These are phyloP conservation scores for Metellina segmentata DNA, from an alignment of 2,888 invertebrate genomes.

Conservation along the genomic window DNA sequence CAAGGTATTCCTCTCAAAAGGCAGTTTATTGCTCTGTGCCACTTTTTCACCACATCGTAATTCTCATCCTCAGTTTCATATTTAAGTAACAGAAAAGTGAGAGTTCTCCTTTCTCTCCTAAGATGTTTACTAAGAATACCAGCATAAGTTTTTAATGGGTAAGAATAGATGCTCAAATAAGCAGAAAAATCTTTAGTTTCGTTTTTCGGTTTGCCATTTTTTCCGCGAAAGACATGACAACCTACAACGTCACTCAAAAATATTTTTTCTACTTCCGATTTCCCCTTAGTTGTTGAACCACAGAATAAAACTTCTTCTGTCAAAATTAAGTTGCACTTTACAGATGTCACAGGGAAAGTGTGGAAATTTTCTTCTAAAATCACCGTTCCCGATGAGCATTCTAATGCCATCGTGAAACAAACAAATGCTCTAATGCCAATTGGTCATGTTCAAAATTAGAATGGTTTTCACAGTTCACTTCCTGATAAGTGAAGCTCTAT, in stretches of 20 bases:
- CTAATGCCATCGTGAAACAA: conserved; percentile 54
- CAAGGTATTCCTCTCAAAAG: conserved; percentile 55
- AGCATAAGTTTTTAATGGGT: conserved; percentile 62
- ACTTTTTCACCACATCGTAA: conserved; percentile 52
- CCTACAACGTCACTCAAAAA: conserved; percentile 60
- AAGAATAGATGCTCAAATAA: conserved; percentile 71
- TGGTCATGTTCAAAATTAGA: conserved; percentile 38
- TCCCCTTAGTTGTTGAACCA: conserved; percentile 17
- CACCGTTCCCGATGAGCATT: conserved; percentile 47
- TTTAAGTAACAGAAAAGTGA: conserved; percentile 63
- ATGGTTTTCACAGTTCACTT: conserved; percentile 37
- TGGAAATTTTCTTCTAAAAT: conserved; percentile 69
- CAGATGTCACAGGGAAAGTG: conserved; percentile 49
- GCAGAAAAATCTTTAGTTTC: conserved; percentile 47
- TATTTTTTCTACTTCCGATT: conserved; percentile 56
- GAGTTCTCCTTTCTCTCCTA: conserved; percentile 54
- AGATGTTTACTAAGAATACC: conserved; percentile 63
- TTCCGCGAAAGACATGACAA: conserved; percentile 65
- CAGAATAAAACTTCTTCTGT: conserved; percentile 61
- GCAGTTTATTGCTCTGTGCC: conserved; percentile 66
- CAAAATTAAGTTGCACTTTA: conserved; percentile 53
- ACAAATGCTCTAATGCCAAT: neutral
- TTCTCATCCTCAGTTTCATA: conserved; percentile 67
- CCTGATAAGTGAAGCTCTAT: conserved; percentile 37
- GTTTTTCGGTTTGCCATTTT: conserved; percentile 34